Base-by-base conservation (phyloP, 2,113 vertebrate genomes). In the Camelus bactrianus region DNA sequence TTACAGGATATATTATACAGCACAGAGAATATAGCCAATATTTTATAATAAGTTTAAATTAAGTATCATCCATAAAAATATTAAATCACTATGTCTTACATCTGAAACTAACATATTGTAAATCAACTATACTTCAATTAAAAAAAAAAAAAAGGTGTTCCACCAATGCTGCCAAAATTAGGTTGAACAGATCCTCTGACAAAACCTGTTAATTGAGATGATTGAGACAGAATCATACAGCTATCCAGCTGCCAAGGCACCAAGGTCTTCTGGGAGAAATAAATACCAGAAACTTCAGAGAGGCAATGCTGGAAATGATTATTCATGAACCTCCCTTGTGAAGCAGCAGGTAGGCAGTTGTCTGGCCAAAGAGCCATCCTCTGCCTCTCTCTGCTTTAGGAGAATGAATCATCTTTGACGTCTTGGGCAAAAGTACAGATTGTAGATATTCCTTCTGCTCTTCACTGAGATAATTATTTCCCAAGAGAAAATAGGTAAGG, bases 321-420 rank as follows among this genome's bases (percentile, higher is more conserved):
- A 20, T n/a, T 87, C 62, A 58, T 16, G 8, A 60, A 64, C 15
- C 19, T 82, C 32, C 38, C 14, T 67, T 32, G n/a, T 42, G 26
- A 50, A 85, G 24, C 14, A 73, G 28, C 84, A 76, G 84, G 48
- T 81, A 17, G 38, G 19, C 35, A 24, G n/a, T 32, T 32, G 60
- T 70, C 48, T 95, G 20, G 75, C 67, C 62, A 89, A 84, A 79
- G 35, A 82, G 17, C 8, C 7, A 22, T 70, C 89, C 32, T 83
- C 70, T 93, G 52, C 6, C 67, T 95, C 12, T 90, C 46, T 80
- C 65, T 65, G 58, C 10, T 75, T 14, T 2, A 38, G 50, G 17
- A 58, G n/a, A 75, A 85, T 56, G 14, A 91, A 35, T 86, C 42
- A 91, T 85, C 62, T 73, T 69, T 85, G 62, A 82, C 50, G 94